Evolutionary conservation across 2,113 vertebrate species (phyloP), one percentile per base, ranked within the genome.

Genomic region (Labeo catla): DNA sequence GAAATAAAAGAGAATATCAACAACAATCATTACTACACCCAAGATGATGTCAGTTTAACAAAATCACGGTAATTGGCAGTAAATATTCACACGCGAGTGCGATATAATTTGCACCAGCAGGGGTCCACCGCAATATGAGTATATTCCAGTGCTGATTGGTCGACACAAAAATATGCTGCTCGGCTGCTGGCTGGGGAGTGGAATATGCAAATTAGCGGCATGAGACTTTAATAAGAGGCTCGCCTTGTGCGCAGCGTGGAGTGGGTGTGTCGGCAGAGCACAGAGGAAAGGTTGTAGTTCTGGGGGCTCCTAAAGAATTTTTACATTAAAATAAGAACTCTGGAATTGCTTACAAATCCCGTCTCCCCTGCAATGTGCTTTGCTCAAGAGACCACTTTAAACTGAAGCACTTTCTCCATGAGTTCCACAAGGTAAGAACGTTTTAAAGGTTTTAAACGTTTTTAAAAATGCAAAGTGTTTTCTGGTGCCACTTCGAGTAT

Each of bases 381-480:
- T 36, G 8, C 10, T n/a, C 9, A 21, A 19, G 70, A 15, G 10
- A 12, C n/a, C 47, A 52, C 19, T 73, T 83, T 57, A 82, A 70
- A 83, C 28, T 59, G 66, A 73, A 84, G 10, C n/a, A 57, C 11
- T 59, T 57, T 83, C 43, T 52, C 39, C 19, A 78, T 78, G 70
- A 88, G 79, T 83, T 83, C 84, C 10, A 54, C 87, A 47, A 88
- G 87, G 87, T 88, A 88, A 88, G 87, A 50, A 34, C 6, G 2
- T 7, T 28, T 28, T 28, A 28, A 28, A 28, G 2, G 2, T 52
- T 52, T 54, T 70, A 66, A 34, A 34, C 1, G 34, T 15, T 68
- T 68, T 68, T 16, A 70, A 36, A 36, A 39, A 70, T 39, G 15
- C 36, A 19, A 54, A 21, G 21, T 61, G 57, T 61, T 1, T 72